Conservation (phyloP, 2,888 invertebrate genomes). For the Thereva unica region DNA sequence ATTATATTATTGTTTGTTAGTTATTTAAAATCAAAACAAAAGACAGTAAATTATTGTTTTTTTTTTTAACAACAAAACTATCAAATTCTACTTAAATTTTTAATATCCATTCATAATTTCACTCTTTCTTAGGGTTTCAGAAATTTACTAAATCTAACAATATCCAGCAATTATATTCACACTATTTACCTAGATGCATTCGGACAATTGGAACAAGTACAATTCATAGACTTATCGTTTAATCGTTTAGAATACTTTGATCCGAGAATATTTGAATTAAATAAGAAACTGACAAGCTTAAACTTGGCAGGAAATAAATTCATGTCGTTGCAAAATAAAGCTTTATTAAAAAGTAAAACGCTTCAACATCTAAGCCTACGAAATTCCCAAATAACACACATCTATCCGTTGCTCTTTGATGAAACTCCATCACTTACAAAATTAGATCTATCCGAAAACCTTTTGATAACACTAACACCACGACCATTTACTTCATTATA, state of each 20-base stretch:
- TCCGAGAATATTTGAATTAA: slow-evolving; percentile 62
- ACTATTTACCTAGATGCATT: slow-evolving; percentile 68
- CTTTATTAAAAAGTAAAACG: slow-evolving; percentile 62
- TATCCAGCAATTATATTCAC: slow-evolving; percentile 65
- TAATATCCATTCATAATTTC: background rate
- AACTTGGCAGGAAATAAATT: slow-evolving; percentile 69
- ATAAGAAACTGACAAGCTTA: slow-evolving; percentile 60
- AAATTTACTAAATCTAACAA: slow-evolving; percentile 50
- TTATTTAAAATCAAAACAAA: no score
- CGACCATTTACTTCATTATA: slow-evolving; percentile 60
- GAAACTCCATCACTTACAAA: slow-evolving; percentile 63
- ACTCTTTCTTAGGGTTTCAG: slow-evolving; percentile 47
- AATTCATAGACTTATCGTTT: slow-evolving; percentile 64
- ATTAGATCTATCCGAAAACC: slow-evolving; percentile 67
- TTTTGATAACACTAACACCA: slow-evolving; percentile 61
- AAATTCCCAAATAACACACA: slow-evolving; percentile 63
- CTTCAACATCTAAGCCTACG: slow-evolving; percentile 65
- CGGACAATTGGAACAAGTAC: slow-evolving; percentile 60
- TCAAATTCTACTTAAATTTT: background rate
- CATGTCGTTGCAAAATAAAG: slow-evolving; percentile 61
- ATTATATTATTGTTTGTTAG: no score
- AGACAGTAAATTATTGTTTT: no score
- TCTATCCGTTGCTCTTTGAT: slow-evolving; percentile 61
- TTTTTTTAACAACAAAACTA: background rate
- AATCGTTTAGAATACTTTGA: slow-evolving; percentile 65